Evolutionary conservation across 2,888 invertebrate genomes (phyloP).

Genomic region (Cerceris ruficornis): DNA sequence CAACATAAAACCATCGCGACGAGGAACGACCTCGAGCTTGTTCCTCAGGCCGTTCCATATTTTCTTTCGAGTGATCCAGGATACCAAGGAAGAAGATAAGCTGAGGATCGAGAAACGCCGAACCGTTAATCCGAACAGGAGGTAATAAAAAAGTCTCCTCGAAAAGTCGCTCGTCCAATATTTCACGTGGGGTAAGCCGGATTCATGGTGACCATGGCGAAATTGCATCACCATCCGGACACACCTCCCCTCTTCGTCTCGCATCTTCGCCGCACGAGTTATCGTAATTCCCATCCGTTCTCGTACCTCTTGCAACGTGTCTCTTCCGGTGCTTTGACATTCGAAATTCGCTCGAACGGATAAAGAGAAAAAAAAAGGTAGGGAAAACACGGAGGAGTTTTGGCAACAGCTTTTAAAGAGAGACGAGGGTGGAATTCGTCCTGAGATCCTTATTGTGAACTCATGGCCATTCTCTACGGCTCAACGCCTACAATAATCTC

Average conservation of each 20-base stretch:
- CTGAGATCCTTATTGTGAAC: conserved; percentile 58
- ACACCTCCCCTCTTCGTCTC: conserved; percentile 30
- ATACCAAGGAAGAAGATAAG: conserved; percentile 50
- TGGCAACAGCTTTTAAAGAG: conserved; percentile 62
- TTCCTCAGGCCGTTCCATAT: conserved; percentile 54
- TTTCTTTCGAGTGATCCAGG: conserved; percentile 50
- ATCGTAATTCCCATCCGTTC: conserved; percentile 19
- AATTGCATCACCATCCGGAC: conserved; percentile 43
- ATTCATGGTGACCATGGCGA: conserved; percentile 51
- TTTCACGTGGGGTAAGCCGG: conserved; percentile 55
- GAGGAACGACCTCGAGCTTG: conserved; percentile 51
- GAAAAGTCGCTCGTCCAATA: conserved; percentile 54
- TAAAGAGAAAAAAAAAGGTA: conserved; percentile 31
- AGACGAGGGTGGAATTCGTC: conserved; percentile 52
- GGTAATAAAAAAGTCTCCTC: conserved; percentile 52
- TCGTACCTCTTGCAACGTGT: conserved; percentile 25
- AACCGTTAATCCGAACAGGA: conserved; percentile 52
- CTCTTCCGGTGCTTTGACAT: conserved; percentile 71
- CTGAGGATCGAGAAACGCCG: conserved; percentile 41
- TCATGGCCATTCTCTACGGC: conserved; percentile 69
- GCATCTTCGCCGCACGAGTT: conserved; percentile 9
- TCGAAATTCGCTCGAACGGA: conserved; percentile 22
- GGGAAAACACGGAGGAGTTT: conserved; percentile 54
- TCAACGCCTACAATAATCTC: conserved; percentile 80
- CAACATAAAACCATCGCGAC: conserved; percentile 41